Conservation (phyloP, 2,113 vertebrate genomes). For the Brachyhypopomus occidentalis region DNA sequence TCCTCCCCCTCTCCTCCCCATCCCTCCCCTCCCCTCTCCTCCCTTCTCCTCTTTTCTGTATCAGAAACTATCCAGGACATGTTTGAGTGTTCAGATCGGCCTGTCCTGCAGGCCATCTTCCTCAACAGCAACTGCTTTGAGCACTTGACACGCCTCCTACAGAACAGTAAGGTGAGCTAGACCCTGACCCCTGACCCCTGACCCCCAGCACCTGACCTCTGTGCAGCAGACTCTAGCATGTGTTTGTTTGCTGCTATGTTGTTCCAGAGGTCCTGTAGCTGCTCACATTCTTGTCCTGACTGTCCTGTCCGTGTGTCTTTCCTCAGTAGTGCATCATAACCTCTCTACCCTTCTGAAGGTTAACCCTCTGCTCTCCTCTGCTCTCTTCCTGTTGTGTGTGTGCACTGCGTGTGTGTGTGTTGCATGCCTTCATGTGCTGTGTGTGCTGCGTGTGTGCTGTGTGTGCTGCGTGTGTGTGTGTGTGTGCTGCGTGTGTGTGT, state of each 20-base stretch:
- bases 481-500: too few relatives aligned
- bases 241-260: background rate
- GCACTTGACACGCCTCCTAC: constrained; percentile 92
- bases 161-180: constrained; percentile 94
- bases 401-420: too few relatives aligned
- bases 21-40: background rate
- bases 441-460: background rate
- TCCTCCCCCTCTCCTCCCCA: background rate
- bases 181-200: background rate
- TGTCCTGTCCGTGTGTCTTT: constrained; percentile 62
- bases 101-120: constrained; percentile 97
- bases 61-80: constrained; percentile 95
- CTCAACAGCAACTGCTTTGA: constrained; percentile 99
- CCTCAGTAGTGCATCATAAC: constrained; percentile 45
- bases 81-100: constrained; percentile 94
- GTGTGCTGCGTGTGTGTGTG: too few relatives aligned
- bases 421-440: background rate
- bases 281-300: constrained; percentile 2
- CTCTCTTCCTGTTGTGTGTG: constrained; percentile 33
- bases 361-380: constrained; percentile 53
- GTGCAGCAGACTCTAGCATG: background rate
- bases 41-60: background rate
- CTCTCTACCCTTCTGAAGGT: constrained; percentile 50
- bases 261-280: background rate
- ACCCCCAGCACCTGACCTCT: background rate